A percentile compares a stretch with the other conserved stretches of the same genome.
Evolutionary conservation across 2,888 invertebrate species (phyloP).

Genomic region (Megaustenia siamemsis): DNA sequence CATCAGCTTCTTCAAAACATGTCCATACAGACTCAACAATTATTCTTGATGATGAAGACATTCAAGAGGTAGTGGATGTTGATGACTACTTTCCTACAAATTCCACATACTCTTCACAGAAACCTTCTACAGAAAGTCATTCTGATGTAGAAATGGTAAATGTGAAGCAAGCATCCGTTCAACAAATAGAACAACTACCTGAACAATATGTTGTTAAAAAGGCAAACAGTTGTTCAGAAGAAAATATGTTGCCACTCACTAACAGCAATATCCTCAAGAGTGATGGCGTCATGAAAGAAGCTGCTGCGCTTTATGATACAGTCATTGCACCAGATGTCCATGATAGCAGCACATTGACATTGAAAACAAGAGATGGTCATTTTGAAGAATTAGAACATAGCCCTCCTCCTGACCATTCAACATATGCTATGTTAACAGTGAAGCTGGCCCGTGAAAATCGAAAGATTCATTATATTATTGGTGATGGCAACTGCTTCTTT

Average conservation of each 20-base stretch:
- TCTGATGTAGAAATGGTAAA: not conserved
- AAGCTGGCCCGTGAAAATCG: slow-evolving; percentile 62
- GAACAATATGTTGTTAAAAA: not conserved
- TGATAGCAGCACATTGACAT: not conserved
- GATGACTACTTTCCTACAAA: not conserved
- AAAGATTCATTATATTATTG: slow-evolving; percentile 69
- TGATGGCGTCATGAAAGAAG: not conserved
- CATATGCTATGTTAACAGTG: slow-evolving; percentile 55
- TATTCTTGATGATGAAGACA: slow-evolving; percentile 1
- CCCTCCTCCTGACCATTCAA: slow-evolving; percentile 35
- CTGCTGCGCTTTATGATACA: not conserved
- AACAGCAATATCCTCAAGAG: not conserved
- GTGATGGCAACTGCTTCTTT: slow-evolving; percentile 76
- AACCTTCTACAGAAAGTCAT: not conserved
- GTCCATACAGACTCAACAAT: not conserved
- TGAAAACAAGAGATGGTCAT: not conserved
- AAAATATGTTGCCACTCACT: not conserved
- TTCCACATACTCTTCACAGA: not conserved
- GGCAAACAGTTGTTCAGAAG: not conserved
- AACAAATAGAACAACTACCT: not conserved
- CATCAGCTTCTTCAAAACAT: not conserved
- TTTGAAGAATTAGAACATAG: not conserved
- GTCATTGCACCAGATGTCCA: not conserved
- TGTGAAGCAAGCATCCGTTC: not conserved
- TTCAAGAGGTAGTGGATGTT: not conserved